Evolutionary conservation across 2,888 invertebrate genomes (phyloP).

Genomic region (Nephrotoma flavescens): DNA sequence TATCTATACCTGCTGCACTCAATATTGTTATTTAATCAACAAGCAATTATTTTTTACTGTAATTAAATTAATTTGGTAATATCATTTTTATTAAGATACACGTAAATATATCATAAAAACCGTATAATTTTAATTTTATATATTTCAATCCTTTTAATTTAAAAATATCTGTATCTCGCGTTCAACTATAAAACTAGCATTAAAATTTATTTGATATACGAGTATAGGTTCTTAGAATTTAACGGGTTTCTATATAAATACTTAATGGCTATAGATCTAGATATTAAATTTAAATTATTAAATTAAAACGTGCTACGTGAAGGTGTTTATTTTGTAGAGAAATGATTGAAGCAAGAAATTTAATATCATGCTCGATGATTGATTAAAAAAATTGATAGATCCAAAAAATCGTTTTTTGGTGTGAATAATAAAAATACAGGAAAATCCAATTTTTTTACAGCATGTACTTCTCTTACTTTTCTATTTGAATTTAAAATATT

Average conservation of each 20-base stretch:
- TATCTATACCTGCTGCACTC: neutral
- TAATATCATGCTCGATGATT: neutral
- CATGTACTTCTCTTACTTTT: no score
- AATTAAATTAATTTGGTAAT: neutral
- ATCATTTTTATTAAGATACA: neutral
- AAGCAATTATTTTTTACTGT: neutral
- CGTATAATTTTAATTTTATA: neutral
- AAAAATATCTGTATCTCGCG: neutral
- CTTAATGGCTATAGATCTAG: neutral
- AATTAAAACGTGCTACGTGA: neutral
- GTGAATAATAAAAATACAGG: no score
- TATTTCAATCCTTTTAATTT: neutral
- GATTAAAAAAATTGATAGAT: neutral
- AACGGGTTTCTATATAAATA: neutral
- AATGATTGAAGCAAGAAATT: neutral
- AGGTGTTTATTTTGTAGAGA: neutral
- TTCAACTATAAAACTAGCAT: neutral
- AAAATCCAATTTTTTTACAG: no score
- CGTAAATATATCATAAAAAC: neutral
- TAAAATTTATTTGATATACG: neutral
- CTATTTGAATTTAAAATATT: no score
- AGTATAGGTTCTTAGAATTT: neutral
- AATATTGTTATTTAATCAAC: neutral
- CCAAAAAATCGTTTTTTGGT: no score
- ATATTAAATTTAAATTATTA: neutral